Evolutionary conservation across 2,113 vertebrate species (phyloP).

Genomic region (Paraplagusia blochii): DNA sequence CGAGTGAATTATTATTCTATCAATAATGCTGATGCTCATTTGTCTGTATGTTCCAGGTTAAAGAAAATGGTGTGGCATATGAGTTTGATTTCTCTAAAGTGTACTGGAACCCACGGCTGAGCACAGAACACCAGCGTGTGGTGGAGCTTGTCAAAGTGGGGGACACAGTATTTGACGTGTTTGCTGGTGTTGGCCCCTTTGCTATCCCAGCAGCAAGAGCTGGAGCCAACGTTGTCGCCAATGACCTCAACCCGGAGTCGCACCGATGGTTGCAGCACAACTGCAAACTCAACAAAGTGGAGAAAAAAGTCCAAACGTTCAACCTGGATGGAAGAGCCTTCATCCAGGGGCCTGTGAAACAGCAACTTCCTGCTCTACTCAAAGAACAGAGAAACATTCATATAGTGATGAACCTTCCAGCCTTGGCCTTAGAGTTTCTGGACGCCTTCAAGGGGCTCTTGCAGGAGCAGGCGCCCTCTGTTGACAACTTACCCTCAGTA

Average conservation of each 20-base stretch:
- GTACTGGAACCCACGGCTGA: conserved; percentile 97
- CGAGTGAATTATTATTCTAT: too few species aligned
- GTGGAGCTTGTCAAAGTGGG: conserved; percentile 77
- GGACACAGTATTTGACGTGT: conserved; percentile 88
- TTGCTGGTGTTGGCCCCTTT: conserved; percentile 93
- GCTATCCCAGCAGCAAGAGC: conserved; percentile 85
- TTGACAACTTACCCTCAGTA: conserved; percentile 78
- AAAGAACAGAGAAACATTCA: conserved; percentile 71
- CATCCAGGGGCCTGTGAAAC: conserved; percentile 81
- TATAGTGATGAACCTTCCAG: conserved; percentile 94
- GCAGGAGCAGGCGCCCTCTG: conserved; percentile 31
- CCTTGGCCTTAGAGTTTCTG: conserved; percentile 88
- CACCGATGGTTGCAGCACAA: conserved; percentile 91
- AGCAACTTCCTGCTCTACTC: conserved; percentile 79
- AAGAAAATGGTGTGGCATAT: conserved; percentile 85
- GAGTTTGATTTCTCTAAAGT: conserved; percentile 96
- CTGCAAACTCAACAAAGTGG: conserved; percentile 89
- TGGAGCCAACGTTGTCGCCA: conserved; percentile 83
- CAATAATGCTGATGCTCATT: background rate
- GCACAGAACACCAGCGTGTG: conserved; percentile 87
- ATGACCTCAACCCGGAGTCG: conserved; percentile 95
- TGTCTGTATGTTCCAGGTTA: conserved; percentile 77
- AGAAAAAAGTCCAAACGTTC: conserved; percentile 76
- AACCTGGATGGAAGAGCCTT: conserved; percentile 93
- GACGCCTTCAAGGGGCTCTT: conserved; percentile 83